These are phyloP conservation scores for Camelus dromedarius DNA, from an alignment of 2,113 vertebrate genomes.

Conservation along the genomic window DNA sequence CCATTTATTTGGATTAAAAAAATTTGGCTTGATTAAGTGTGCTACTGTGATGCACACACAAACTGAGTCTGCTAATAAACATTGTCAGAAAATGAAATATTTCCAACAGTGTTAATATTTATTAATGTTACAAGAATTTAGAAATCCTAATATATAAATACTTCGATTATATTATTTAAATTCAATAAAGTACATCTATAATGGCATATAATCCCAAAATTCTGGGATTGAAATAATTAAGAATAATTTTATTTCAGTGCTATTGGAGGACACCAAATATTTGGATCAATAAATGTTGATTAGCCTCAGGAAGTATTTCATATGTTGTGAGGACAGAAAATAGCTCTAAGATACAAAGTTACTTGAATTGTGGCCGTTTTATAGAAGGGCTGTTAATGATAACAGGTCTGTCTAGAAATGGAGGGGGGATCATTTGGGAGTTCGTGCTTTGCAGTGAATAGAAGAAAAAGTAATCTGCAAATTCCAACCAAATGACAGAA, in stretches of 20 bases:
- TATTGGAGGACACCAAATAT: neutral
- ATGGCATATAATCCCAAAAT: neutral
- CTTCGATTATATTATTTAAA: constrained; percentile 37
- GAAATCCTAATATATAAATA: neutral
- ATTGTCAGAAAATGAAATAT: constrained; percentile 36
- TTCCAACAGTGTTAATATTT: constrained; percentile 32
- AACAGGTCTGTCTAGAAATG: neutral
- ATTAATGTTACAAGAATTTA: constrained; percentile 36
- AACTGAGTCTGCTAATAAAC: constrained; percentile 37
- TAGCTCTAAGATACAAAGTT: neutral
- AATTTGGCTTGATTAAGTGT: constrained; percentile 13
- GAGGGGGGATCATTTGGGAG: neutral
- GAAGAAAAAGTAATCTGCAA: constrained; percentile 18
- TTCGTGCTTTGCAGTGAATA: neutral
- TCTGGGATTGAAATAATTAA: neutral
- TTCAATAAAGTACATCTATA: neutral
- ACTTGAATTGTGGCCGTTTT: neutral
- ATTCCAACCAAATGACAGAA: neutral
- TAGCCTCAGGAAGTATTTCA: neutral
- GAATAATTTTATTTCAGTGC: constrained; percentile 29
- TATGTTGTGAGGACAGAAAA: neutral
- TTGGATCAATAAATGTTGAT: neutral
- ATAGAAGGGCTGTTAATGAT: neutral
- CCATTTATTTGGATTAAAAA: constrained; percentile 42
- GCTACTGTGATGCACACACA: neutral